phyloP scores from a whole-genome alignment of 2,888 invertebrate species.

The Apocheima hispidaria region DNA sequence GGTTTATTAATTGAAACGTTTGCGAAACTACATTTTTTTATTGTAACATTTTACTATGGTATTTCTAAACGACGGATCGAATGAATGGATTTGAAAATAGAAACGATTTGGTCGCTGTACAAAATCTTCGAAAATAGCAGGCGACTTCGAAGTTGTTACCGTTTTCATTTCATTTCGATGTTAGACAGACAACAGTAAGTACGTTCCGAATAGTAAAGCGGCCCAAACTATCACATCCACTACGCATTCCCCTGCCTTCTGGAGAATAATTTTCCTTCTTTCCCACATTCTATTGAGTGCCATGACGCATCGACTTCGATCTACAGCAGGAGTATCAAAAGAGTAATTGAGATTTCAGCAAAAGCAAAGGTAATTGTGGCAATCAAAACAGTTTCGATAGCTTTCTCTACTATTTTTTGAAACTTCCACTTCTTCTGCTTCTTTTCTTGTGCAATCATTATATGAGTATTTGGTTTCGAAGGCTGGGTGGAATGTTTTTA shows the following conservation, averaged over 20 bases:
- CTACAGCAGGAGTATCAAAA: slow-evolving; percentile 61
- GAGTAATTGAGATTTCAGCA: slow-evolving; percentile 65
- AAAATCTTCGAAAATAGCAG: not conserved
- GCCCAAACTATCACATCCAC: slow-evolving; percentile 61
- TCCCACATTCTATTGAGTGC: slow-evolving; percentile 58
- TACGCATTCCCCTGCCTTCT: slow-evolving; percentile 47
- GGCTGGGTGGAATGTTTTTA: not conserved
- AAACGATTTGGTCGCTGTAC: not conserved
- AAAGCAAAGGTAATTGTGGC: slow-evolving; percentile 68
- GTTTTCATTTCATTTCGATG: not conserved
- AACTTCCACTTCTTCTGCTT: slow-evolving; percentile 55
- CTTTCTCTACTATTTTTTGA: slow-evolving; percentile 59
- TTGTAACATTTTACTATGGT: slow-evolving; percentile 1
- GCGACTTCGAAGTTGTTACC: not conserved
- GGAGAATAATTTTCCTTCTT: slow-evolving; percentile 51
- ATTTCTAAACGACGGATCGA: not conserved
- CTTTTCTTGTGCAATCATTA: slow-evolving; percentile 60
- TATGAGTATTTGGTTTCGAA: not conserved
- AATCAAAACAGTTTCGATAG: slow-evolving; percentile 63
- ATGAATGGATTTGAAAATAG: not conserved
- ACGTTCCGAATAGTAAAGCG: slow-evolving; percentile 60
- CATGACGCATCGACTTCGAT: slow-evolving; percentile 46
- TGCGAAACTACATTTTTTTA: not conserved
- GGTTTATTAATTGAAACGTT: not conserved
- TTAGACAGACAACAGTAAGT: slow-evolving; percentile 54